phyloP scores from a whole-genome alignment of 2,888 invertebrate genomes.

The Volucella inflata region DNA sequence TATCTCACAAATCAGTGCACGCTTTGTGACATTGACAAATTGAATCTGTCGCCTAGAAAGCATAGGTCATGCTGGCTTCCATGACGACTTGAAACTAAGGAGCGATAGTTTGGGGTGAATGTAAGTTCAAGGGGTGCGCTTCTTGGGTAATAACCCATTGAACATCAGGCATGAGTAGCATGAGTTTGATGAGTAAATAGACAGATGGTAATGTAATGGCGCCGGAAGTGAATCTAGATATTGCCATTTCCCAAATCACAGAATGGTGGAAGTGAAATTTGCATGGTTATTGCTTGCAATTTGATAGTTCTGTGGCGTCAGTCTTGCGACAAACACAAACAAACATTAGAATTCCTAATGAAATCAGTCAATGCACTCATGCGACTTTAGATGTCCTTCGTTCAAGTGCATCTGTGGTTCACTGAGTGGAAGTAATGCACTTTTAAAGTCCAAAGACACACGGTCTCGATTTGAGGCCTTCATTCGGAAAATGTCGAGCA shows the following conservation, averaged over 20 bases:
- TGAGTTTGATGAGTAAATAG: conserved; percentile 1
- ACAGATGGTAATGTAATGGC: conserved; percentile 56
- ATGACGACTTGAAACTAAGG: not conserved
- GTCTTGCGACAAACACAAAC: too few species aligned
- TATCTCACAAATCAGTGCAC: conserved; percentile 34
- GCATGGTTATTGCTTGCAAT: conserved; percentile 61
- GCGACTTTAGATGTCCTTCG: too few species aligned
- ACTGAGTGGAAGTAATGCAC: too few species aligned
- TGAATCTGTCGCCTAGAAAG: conserved; percentile 53
- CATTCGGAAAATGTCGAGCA: too few species aligned
- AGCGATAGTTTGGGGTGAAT: conserved; percentile 5
- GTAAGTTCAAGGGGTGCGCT: conserved; percentile 34
- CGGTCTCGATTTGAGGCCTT: too few species aligned
- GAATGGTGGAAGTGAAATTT: conserved; percentile 36
- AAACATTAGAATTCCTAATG: too few species aligned
- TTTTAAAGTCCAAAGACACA: too few species aligned
- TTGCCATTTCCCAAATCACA: not conserved
- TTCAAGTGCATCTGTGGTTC: too few species aligned
- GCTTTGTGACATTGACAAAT: conserved; percentile 65
- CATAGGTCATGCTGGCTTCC: conserved; percentile 37
- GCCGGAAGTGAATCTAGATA: conserved; percentile 52
- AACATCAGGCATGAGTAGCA: conserved; percentile 48
- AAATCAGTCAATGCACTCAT: too few species aligned
- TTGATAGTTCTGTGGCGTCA: not conserved
- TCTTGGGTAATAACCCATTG: conserved; percentile 60